phyloP scores from a whole-genome alignment of 2,888 invertebrate genomes.

The Netelia virgata region DNA sequence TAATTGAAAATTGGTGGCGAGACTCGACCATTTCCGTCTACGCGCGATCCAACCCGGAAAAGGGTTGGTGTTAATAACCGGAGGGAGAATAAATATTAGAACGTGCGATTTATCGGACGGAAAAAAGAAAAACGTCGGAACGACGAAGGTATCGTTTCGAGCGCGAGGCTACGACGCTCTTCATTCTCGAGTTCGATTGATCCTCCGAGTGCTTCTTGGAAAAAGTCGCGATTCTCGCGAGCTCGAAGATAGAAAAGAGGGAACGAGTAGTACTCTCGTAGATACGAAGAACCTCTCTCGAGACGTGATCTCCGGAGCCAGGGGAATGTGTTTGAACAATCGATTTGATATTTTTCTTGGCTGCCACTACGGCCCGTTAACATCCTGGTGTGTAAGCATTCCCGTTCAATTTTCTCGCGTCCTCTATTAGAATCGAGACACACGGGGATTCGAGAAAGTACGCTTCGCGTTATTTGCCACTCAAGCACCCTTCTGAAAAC shows the following conservation, averaged over 20 bases:
- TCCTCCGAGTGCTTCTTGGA: neutral
- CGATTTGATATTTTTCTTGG: conserved; percentile 68
- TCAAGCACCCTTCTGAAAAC: conserved; percentile 5
- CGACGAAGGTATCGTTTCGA: neutral
- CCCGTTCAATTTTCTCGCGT: conserved; percentile 57
- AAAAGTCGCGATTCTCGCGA: conserved; percentile 16
- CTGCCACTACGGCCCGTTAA: conserved; percentile 36
- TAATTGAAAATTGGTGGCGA: too few species aligned
- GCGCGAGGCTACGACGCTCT: neutral
- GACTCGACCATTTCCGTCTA: too few species aligned
- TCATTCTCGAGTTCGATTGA: too few species aligned
- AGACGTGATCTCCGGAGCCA: conserved; percentile 54
- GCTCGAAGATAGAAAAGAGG: conserved; percentile 16
- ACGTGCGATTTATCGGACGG: too few species aligned
- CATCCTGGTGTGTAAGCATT: conserved; percentile 57
- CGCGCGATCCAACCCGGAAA: too few species aligned
- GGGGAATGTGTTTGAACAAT: conserved; percentile 64
- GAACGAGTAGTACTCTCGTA: conserved; percentile 4
- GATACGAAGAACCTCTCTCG: conserved; percentile 37
- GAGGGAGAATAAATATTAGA: too few species aligned
- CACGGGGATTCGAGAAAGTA: conserved; percentile 11
- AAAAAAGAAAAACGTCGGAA: neutral
- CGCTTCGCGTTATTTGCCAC: conserved; percentile 46
- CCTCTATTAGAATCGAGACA: conserved; percentile 36
- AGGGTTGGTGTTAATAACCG: too few species aligned